Evolutionary conservation across 2,113 vertebrate species (phyloP).

Genomic region (Passer montanus): DNA sequence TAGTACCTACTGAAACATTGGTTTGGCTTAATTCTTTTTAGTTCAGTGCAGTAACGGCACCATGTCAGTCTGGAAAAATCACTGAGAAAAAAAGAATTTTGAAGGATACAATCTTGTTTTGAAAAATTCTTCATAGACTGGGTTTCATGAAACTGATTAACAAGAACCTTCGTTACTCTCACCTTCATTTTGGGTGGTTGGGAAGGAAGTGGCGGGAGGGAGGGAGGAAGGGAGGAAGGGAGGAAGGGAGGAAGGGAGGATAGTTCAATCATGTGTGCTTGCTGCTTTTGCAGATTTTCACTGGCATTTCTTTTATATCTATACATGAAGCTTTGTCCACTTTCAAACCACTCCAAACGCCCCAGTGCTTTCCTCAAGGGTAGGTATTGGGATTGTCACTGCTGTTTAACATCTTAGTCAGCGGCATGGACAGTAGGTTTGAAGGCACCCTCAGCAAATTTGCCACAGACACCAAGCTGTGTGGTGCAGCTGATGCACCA

Average conservation of each 20-base stretch:
- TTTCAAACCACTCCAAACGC: neutral
- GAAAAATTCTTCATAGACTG: neutral
- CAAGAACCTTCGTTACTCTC: neutral
- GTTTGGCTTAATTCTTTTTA: neutral
- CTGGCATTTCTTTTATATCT: neutral
- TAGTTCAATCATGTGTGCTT: neutral
- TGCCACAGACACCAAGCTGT: neutral
- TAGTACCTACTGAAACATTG: neutral
- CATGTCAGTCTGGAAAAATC: accelerated
- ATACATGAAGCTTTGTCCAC: neutral
- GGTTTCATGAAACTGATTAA: neutral
- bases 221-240: no score
- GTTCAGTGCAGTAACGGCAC: neutral
- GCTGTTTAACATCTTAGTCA: neutral
- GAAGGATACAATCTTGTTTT: neutral
- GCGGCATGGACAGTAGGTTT: neutral
- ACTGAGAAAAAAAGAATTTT: neutral
- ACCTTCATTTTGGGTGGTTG: no score
- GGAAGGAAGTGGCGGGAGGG: no score
- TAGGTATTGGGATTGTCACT: neutral
- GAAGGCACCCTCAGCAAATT: neutral
- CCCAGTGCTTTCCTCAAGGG: neutral
- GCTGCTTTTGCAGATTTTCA: neutral
- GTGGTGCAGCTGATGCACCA: accelerated
- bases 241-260: no score